A percentile compares a stretch with the other conserved stretches of the same genome.
Conservation (phyloP, 2,113 vertebrate species). For the Ammospiza caudacuta region DNA sequence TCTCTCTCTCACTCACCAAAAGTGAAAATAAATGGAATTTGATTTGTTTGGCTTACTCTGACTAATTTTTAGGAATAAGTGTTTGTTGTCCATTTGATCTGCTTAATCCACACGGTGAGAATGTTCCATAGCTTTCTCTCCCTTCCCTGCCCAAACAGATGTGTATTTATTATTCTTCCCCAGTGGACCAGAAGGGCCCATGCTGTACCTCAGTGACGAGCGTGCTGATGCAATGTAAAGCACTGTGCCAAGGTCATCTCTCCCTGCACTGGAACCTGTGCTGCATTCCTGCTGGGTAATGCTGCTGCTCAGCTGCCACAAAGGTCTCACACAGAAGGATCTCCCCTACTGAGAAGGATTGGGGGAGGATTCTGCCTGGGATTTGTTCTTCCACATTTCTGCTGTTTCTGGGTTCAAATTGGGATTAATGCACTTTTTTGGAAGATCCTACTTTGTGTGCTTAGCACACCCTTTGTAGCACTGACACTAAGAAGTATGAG, state of each 20-base stretch:
- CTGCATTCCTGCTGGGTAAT: neutral
- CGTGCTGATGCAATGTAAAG: neutral
- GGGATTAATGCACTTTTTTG: neutral
- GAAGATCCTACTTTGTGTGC: neutral
- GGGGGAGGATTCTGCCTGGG: neutral
- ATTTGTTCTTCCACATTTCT: neutral
- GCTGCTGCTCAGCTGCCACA: neutral
- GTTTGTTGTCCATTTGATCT: neutral
- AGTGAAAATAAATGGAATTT: neutral
- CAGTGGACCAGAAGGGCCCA: slow-evolving; percentile 29
- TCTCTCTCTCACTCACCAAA: neutral
- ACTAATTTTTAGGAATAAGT: neutral
- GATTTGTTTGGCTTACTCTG: neutral
- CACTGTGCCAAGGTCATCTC: neutral
- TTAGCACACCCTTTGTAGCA: neutral
- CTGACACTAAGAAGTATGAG: neutral
- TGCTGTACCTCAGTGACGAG: neutral
- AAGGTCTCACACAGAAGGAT: neutral
- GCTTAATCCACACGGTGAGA: neutral
- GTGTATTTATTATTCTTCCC: neutral
- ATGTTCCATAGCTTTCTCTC: neutral
- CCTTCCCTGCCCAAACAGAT: neutral
- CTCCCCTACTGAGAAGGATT: neutral
- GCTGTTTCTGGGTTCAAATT: neutral
- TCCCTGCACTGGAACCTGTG: neutral